phyloP scores from a whole-genome alignment of 2,797 vertebrate genomes.

The Gephyroberyx darwinii region DNA sequence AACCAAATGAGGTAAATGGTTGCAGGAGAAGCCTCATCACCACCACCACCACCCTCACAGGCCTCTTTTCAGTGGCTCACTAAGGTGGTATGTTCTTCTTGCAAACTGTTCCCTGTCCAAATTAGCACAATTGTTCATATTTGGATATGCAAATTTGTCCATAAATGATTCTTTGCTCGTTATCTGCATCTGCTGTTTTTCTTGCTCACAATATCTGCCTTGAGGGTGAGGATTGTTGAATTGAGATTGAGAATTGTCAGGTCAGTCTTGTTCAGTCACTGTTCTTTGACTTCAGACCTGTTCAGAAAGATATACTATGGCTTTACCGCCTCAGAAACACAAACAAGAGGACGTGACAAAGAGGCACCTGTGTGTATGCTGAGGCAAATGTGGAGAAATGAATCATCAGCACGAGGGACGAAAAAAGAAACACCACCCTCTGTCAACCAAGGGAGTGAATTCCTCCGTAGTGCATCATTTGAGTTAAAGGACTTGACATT shows the following conservation, averaged over 20 bases:
- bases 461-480: slow-evolving; percentile 3
- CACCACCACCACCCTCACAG: slow-evolving; percentile 66
- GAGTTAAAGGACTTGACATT: slow-evolving; percentile 2
- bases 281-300: slow-evolving; percentile 33
- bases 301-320: slow-evolving; percentile 21
- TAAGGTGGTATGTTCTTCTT: slow-evolving; percentile 25
- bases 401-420: slow-evolving; percentile 19
- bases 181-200: slow-evolving; percentile 24
- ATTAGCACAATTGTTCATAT: slow-evolving; percentile 22
- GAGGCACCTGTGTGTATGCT: neutral
- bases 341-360: slow-evolving; percentile 10
- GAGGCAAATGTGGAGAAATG: slow-evolving; percentile 23
- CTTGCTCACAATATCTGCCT: slow-evolving; percentile 14
- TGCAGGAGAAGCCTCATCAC: slow-evolving; percentile 82
- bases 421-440: slow-evolving; percentile 16
- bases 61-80: slow-evolving; percentile 49
- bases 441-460: slow-evolving; percentile 4
- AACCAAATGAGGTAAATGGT: slow-evolving; percentile 84
- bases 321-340: neutral
- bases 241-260: slow-evolving; percentile 22
- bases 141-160: neutral
- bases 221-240: slow-evolving; percentile 16
- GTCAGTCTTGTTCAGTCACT: too few species aligned
- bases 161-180: slow-evolving; percentile 5
- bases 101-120: slow-evolving; percentile 12